Base-by-base conservation (phyloP, 2,113 vertebrate genomes). In the Bufo gargarizans region DNA sequence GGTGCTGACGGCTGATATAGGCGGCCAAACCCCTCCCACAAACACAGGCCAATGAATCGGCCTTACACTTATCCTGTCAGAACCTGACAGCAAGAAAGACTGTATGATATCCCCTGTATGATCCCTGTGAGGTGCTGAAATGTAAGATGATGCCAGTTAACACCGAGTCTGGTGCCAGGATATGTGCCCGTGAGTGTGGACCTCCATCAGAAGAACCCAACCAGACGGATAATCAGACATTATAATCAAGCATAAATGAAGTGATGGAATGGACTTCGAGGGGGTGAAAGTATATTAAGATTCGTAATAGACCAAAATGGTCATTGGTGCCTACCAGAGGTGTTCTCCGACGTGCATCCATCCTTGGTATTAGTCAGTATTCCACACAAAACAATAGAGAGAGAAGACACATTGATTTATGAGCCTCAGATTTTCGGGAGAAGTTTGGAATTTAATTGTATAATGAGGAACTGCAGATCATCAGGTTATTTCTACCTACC, bases 51-150 rank as follows among this genome's bases (percentile, higher is more conserved):
- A n/a, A n/a, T n/a, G n/a, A n/a, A n/a, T n/a, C n/a, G n/a, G n/a
- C n/a, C n/a, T n/a, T n/a, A n/a, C n/a, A n/a, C 69, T 83, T 83
- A 67, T 47, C 20, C 81, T 83, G 33, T 33, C 43, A 20, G n/a
- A 1, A 50, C 53, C 63, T 83, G 81, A 19, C 61, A 69, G 47
- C 12, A 74, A 56, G 45, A 45, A 84, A n/a, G 33, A 45, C 65
- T 69, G 20, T 22, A 84, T 20, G 63, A 72, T 69, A 76, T 76
- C 22, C 20, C 45, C 43, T 11, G 6, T 69, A 16, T 8, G 17
- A 56, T 20, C 77, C 0, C 19, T 4, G 4, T 47, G 10, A 81
- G 86, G 86, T 87, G 86, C 12, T 49, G 50, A 87, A 81, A 87
- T 13, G 33, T 11, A 5, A 11, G 12, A 20, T 2, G n/a, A 58